Evolutionary conservation across 2,113 vertebrate species (phyloP).

Genomic region (Mungos mungo): DNA sequence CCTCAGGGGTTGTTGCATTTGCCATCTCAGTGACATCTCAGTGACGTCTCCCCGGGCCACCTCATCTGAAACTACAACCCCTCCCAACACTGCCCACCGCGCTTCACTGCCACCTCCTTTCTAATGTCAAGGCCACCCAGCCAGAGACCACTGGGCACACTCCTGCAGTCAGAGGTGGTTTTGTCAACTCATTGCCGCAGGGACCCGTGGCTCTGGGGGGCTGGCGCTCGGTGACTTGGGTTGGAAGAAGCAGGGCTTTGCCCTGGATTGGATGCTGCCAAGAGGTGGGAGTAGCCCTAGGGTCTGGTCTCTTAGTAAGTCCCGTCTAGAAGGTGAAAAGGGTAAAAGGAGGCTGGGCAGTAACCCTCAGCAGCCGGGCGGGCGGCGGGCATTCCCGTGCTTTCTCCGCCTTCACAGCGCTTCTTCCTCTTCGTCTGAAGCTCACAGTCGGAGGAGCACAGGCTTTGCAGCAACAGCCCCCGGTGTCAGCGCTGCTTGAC

Average conservation of each 20-base stretch:
- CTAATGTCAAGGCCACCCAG: not conserved
- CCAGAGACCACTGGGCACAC: not conserved
- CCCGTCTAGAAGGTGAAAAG: not conserved
- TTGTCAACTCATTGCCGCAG: not conserved
- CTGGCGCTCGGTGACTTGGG: not conserved
- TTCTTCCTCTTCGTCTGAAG: not conserved
- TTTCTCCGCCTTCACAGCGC: too few species aligned
- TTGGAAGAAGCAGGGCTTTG: not conserved
- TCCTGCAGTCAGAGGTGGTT: not conserved
- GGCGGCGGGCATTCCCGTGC: accelerated
- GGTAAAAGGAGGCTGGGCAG: not conserved
- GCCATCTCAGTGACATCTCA: not conserved
- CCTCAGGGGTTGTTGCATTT: not conserved
- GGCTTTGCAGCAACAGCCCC: accelerated
- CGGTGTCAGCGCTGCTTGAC: too few species aligned
- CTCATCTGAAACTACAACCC: not conserved
- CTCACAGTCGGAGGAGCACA: too few species aligned
- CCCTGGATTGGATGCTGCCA: not conserved
- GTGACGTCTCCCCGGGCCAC: not conserved
- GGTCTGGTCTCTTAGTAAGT: not conserved
- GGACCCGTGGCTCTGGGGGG: not conserved
- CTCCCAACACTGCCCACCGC: not conserved
- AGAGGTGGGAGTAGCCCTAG: not conserved
- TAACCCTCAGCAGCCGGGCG: accelerated
- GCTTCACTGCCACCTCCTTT: not conserved